Base-by-base conservation (phyloP, 2,113 vertebrate genomes). In the Macrotis lagotis region DNA sequence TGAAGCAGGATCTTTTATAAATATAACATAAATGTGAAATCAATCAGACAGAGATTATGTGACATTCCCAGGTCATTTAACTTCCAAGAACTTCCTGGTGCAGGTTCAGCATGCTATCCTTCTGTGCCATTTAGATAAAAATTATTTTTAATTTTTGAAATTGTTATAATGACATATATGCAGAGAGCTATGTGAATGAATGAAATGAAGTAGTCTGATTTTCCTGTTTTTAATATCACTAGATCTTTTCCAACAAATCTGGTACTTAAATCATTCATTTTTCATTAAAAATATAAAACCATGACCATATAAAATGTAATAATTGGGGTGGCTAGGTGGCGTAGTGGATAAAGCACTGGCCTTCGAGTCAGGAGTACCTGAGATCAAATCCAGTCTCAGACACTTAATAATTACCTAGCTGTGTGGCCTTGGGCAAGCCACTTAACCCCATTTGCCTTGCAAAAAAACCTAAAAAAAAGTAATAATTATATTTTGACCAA, bases 81-180 rank as follows among this genome's bases (percentile, higher is more conserved):
- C 16, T 83, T 22, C 16, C 44, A 83, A 74, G 19, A 44, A 44
- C n/a, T 44, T n/a, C 37, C n/a, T 83, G n/a, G 44, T 16, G 44
- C 66, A 83, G n/a, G n/a, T 44, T 19, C 7, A 83, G n/a, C 24
- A 2, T 83, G 44, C 66, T 44, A 44, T 83, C 22, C 66, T 83
- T 83, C n/a, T 44, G 5, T 44, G n/a, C n/a, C 66, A 83, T 19
- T 0, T 24, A n/a, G 12, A 44, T 83, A 25, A 91, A 52, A 7
- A 51, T 51, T 92, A 96, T 6, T 66, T 66, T 66, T 53, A 37
- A 53, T 90, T 92, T 83, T 22, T 96, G 90, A 96, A 95, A 93
- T 90, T 52, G 47, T 2, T 59, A 91, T 88, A n/a, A 91, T 51
- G 16, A 44, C 50, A 4, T 49, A 5, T 25, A 74, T 31, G 31